Evolutionary conservation across 1,140 invertebrate genomes (phyloP), one percentile per base, ranked within the genome.

Genomic region (Atta cephalotes): DNA sequence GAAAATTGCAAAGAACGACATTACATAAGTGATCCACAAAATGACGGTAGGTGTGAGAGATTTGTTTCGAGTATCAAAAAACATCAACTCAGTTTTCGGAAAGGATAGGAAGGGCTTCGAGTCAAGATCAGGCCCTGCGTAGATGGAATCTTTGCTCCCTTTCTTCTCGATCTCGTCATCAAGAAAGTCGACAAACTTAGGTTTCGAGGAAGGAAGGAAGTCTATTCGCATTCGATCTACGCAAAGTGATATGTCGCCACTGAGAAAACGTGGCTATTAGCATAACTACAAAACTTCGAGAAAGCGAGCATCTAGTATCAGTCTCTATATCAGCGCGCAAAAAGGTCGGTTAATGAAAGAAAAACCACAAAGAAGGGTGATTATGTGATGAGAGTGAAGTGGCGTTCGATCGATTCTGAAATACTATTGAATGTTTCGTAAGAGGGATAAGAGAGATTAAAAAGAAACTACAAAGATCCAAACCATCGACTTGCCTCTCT

Each of bases 401-500:
- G 90, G 72, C 90, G 89, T 90, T 93, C 86, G 86, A 92, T 74
- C 80, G 90, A 89, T 91, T 89, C 89, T 89, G 88, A 89, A 87
- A 82, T 62, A 90, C 71, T 90, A 79, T 62, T 76, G 70, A 58
- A 74, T 84, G 80, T 84, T 86, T 86, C 53, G 35, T 88, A 90
- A 80, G 16, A 62, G 68, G 88, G 80, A 79, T 87, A 87, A 89
- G 70, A 84, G 39, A 84, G 80, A 84, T 70, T 81, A 91, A 87
- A 92, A 93, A 91, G 92, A 93, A 94, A 94, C 94, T 95, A 95
- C 94, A 95, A 94, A 95, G 93, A 95, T 95, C 93, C 94, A 95
- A 95, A 95, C 95, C 94, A 95, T 95, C 94, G 95, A 95, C 95
- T 95, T 95, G 95, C 95, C 95, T 95, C 94, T 95, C 95, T 95